Base-by-base conservation (phyloP, 2,888 invertebrate genomes). In the Sepioteuthis lessoniana region DNA sequence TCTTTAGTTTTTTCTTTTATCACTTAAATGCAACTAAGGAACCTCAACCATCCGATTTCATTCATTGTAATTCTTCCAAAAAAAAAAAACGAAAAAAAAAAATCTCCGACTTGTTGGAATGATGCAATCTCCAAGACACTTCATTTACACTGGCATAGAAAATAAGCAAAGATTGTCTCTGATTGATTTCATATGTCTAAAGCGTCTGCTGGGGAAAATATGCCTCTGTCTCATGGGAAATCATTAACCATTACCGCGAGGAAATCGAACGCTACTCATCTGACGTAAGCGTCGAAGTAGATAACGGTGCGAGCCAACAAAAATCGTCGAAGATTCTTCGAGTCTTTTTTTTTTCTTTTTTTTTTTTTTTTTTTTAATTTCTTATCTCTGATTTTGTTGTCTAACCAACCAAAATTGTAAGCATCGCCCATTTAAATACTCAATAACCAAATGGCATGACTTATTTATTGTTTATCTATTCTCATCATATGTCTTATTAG, bases 141-240 rank as follows among this genome's bases (percentile, higher is more conserved):
- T 76, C n/a, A 76, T 76, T 76, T 76, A 76, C n/a, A 55, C n/a
- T 16, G n/a, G 76, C 76, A n/a, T 76, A 35, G 76, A 76, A 76
- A 35, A 76, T 76, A 76, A 76, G 76, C n/a, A 76, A n/a, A 76
- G 76, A 35, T 16, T 76, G n/a, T 76, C 76, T 76, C 76, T 35
- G 76, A 76, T 76, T 76, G 76, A 76, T 76, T 76, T 76, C n/a
- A 76, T 76, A 76, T 76, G 76, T 76, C n/a, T 76, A 76, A 76
- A 76, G 76, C 16, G 76, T 76, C n/a, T 76, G 76, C n/a, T 16
- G 76, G 76, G n/a, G 76, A 76, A n/a, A 76, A 76, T 76, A 76
- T 76, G n/a, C 76, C 76, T 76, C n/a, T n/a, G 16, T 76, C 76
- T 76, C 76, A 0, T 76, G 76, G 76, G 76, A 76, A 76, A 76